Evolutionary conservation across 2,797 vertebrate genomes (phyloP).

Genomic region (Falco novaeseelandiae): DNA sequence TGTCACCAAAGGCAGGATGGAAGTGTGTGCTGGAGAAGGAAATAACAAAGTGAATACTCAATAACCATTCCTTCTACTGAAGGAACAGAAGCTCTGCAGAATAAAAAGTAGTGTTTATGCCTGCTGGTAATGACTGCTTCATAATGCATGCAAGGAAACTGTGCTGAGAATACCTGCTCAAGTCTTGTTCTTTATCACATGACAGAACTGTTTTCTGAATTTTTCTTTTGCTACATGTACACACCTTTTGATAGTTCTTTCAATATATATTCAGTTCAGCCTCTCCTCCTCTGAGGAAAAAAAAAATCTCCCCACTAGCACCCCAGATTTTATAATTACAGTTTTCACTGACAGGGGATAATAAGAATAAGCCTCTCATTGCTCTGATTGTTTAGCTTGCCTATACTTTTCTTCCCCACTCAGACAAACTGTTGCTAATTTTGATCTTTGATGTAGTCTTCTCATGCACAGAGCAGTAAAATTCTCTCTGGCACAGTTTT

Average conservation of each 20-base stretch:
- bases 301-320: neutral
- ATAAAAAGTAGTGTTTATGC: neutral
- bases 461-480: neutral
- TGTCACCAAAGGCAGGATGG: neutral
- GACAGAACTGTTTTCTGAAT: neutral
- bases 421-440: neutral
- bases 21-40: neutral
- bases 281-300: neutral
- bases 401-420: neutral
- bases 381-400: neutral
- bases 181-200: neutral
- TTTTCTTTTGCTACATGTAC: neutral
- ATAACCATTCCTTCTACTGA: neutral
- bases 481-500: neutral
- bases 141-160: neutral
- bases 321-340: neutral
- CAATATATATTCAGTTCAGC: neutral
- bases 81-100: neutral
- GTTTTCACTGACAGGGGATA: neutral
- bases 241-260: neutral
- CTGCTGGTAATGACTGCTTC: neutral
- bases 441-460: neutral
- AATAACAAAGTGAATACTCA: neutral
- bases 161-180: neutral
- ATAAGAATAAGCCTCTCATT: neutral